These are phyloP conservation scores for Plectropomus leopardus DNA, from an alignment of 2,113 vertebrate genomes.

Conservation along the genomic window DNA sequence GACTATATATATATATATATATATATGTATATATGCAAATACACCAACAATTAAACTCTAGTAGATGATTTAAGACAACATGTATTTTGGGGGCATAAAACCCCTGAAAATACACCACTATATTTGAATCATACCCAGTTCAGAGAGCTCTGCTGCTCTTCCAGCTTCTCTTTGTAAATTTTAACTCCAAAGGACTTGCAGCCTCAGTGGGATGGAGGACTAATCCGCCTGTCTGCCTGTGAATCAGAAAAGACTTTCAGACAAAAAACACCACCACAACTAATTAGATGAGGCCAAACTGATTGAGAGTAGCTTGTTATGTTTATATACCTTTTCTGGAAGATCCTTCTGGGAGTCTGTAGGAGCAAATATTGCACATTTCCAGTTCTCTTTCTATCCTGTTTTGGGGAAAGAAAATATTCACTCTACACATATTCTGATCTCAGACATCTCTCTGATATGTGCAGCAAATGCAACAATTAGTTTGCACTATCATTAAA, in stretches of 20 bases:
- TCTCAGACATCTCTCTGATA: neutral
- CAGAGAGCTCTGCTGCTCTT: constrained; percentile 10
- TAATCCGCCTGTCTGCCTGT: constrained; percentile 51
- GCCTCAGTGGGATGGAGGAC: neutral
- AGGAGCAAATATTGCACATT: constrained; percentile 85
- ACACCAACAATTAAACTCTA: neutral
- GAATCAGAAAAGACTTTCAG: constrained; percentile 17
- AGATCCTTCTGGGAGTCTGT: constrained; percentile 71
- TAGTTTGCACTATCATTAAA: neutral
- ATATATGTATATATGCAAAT: no score
- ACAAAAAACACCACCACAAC: neutral
- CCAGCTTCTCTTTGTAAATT: constrained; percentile 12
- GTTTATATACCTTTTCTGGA: constrained; percentile 41
- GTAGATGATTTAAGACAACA: neutral
- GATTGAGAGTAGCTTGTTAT: neutral
- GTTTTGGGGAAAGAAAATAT: constrained; percentile 13
- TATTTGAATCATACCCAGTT: constrained; percentile 14
- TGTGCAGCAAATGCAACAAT: neutral
- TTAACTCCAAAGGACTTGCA: neutral
- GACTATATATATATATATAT: no score
- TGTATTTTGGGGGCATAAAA: neutral
- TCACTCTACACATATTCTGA: neutral
- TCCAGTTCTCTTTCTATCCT: constrained; percentile 68
- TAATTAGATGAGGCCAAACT: neutral
- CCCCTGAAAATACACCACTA: neutral